Percentiles rank a stretch among this genome's conserved stretches.
Conservation (phyloP, 2,113 vertebrate species). For the Genyomyrus donnyi region DNA sequence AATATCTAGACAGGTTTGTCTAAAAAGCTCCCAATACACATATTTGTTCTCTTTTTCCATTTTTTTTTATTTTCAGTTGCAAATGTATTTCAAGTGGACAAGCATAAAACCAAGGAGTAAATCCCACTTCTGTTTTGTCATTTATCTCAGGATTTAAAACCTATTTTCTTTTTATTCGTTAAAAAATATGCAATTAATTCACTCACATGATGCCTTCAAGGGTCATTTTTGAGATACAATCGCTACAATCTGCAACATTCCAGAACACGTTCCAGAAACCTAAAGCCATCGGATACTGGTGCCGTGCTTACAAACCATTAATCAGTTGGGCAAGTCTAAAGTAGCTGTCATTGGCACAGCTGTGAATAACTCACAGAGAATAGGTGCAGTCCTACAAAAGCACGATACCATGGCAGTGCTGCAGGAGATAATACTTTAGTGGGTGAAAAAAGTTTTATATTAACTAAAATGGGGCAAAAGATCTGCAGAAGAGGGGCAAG, state of each 20-base stretch:
- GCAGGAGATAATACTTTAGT: constrained; percentile 39
- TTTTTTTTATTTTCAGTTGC: background rate
- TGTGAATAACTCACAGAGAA: constrained; percentile 46
- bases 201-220: constrained; percentile 18
- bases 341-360: constrained; percentile 33
- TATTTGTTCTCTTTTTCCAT: background rate
- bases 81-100: background rate
- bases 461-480: constrained; percentile 57
- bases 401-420: constrained; percentile 56
- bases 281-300: constrained; percentile 47
- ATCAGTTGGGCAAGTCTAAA: constrained; percentile 60
- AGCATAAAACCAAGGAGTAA: background rate
- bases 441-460: constrained; percentile 51
- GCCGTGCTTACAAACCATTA: constrained; percentile 62
- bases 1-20: background rate
- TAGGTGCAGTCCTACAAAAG: constrained; percentile 54
- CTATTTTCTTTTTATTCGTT: background rate
- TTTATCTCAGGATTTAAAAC: background rate
- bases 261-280: constrained; percentile 33
- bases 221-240: background rate
- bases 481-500: constrained; percentile 50
- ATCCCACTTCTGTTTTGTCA: background rate
- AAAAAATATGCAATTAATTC: constrained; percentile 1
- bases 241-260: constrained; percentile 18
- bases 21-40: background rate